A percentile compares a stretch with the other conserved stretches of the same genome.
phyloP scores from a whole-genome alignment of 2,888 invertebrate species.

The Leucoma salicis region DNA sequence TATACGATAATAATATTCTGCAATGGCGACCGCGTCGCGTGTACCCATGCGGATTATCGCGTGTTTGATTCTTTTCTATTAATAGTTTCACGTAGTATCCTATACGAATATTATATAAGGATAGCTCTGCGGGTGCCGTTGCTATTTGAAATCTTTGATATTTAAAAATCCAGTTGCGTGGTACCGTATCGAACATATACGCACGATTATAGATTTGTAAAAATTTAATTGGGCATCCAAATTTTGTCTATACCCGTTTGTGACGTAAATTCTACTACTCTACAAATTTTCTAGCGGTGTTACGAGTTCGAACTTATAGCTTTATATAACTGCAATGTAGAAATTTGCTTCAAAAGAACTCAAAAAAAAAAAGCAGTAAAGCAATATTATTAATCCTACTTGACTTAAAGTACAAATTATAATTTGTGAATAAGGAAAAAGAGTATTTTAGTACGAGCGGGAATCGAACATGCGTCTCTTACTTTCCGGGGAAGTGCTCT shows the following conservation, averaged over 20 bases:
- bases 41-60: constrained; percentile 59
- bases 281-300: constrained; percentile 19
- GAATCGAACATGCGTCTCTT: too few species aligned
- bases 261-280: constrained; percentile 19
- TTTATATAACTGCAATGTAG: too few species aligned
- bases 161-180: constrained; percentile 23
- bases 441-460: too few species aligned
- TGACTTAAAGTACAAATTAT: too few species aligned
- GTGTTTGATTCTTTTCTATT: constrained; percentile 69
- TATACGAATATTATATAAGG: constrained; percentile 50
- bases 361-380: too few species aligned
- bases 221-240: constrained; percentile 16
- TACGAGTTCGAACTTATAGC: too few species aligned
- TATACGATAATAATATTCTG: constrained; percentile 43
- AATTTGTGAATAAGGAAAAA: too few species aligned
- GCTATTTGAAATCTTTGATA: constrained; percentile 24
- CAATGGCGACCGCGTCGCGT: constrained; percentile 53
- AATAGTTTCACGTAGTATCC: constrained; percentile 59
- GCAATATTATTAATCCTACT: too few species aligned
- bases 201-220: constrained; percentile 20
- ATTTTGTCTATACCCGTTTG: constrained; percentile 17
- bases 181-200: constrained; percentile 23
- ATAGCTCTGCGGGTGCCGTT: constrained; percentile 61
- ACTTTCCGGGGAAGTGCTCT: too few species aligned
- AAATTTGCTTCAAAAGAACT: too few species aligned